These are phyloP conservation scores for Nomada flava DNA, from an alignment of 2,888 invertebrate genomes.

Conservation along the genomic window DNA sequence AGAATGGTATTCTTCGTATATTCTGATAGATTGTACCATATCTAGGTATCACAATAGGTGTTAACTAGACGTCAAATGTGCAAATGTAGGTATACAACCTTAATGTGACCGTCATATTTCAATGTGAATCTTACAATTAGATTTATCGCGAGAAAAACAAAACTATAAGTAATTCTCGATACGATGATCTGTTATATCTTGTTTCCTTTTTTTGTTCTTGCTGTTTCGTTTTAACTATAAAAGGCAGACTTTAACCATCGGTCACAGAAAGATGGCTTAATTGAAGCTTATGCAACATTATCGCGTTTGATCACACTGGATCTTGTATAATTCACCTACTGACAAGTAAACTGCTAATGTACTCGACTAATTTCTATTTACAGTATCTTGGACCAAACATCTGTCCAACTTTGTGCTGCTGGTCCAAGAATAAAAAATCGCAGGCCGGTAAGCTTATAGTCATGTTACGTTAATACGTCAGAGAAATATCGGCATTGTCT, in stretches of 20 bases:
- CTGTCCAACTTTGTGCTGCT: slow-evolving; percentile 7
- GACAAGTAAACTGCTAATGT: slow-evolving; percentile 53
- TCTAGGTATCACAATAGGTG: slow-evolving; percentile 35
- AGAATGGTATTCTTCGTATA: slow-evolving; percentile 15
- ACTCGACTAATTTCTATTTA: slow-evolving; percentile 63
- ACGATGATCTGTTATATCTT: slow-evolving; percentile 27
- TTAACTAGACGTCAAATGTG: slow-evolving; percentile 46
- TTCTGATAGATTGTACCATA: slow-evolving; percentile 23
- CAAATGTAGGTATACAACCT: slow-evolving; percentile 40
- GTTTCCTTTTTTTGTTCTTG: slow-evolving; percentile 7
- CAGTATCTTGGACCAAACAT: slow-evolving; percentile 49
- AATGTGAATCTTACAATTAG: slow-evolving; percentile 18
- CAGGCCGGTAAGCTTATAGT: slow-evolving; percentile 55
- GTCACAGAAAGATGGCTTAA: slow-evolving; percentile 38
- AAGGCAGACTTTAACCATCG: slow-evolving; percentile 39
- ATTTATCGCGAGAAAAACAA: slow-evolving; percentile 20
- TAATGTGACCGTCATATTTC: slow-evolving; percentile 26
- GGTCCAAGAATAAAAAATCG: slow-evolving; percentile 45
- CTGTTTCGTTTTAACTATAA: background rate
- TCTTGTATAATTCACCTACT: slow-evolving; percentile 42
- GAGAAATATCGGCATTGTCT: slow-evolving; percentile 24
- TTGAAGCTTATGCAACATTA: slow-evolving; percentile 47
- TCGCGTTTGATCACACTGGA: slow-evolving; percentile 40
- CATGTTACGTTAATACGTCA: slow-evolving; percentile 25
- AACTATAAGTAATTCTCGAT: background rate